These are phyloP conservation scores for Volucella inflata DNA, from an alignment of 2,888 invertebrate genomes.

Conservation along the genomic window DNA sequence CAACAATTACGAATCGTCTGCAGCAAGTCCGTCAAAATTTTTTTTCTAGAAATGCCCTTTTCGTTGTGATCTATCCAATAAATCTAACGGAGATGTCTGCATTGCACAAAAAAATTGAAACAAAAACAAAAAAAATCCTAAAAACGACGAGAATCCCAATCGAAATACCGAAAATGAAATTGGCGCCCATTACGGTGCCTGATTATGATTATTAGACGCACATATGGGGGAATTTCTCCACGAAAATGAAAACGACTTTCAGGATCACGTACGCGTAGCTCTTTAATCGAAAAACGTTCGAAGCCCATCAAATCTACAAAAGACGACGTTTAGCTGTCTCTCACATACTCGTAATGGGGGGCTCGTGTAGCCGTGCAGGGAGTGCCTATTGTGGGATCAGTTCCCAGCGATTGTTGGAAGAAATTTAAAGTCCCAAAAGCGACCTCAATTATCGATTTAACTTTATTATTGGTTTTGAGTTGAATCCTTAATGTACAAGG, in stretches of 20 bases:
- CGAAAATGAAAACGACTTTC: conserved; percentile 35
- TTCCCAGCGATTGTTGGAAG: conserved; percentile 53
- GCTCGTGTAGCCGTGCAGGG: neutral
- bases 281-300: conserved; percentile 59
- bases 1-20: conserved; percentile 57
- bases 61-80: conserved; percentile 59
- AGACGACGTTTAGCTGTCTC: neutral
- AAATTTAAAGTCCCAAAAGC: conserved; percentile 74
- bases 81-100: conserved; percentile 64
- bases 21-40: conserved; percentile 40
- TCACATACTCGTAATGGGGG: neutral
- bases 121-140: neutral
- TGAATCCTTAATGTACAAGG: conserved; percentile 32
- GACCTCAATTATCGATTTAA: conserved; percentile 84
- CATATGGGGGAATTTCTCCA: conserved; percentile 41
- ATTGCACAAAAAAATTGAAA: conserved; percentile 28
- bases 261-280: conserved; percentile 60
- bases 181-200: conserved; percentile 71
- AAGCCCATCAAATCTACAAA: conserved; percentile 40
- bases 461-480: conserved; percentile 84
- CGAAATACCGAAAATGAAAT: conserved; percentile 64
- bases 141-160: neutral
- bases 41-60: neutral
- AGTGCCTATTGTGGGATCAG: neutral
- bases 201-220: conserved; percentile 73